These are phyloP conservation scores for Grammomys surdaster DNA, from an alignment of 2,113 vertebrate genomes.

Conservation along the genomic window DNA sequence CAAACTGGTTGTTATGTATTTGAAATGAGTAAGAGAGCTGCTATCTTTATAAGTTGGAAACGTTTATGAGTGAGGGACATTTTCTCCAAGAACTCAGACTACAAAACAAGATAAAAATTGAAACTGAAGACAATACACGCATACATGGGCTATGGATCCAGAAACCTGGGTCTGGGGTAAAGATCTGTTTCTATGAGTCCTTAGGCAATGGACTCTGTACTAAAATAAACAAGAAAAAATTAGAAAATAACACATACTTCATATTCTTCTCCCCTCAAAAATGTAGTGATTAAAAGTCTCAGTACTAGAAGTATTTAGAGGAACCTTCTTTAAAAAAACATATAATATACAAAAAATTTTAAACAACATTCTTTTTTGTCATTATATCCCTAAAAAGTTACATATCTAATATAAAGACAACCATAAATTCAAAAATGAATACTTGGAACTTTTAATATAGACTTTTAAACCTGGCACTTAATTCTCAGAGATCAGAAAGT, in stretches of 20 bases:
- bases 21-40: neutral
- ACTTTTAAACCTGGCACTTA: conserved; percentile 26
- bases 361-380: conserved; percentile 13
- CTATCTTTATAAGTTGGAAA: neutral
- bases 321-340: neutral
- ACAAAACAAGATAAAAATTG: conserved; percentile 2
- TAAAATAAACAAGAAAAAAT: neutral
- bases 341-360: neutral
- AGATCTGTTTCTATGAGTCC: neutral
- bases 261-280: conserved; percentile 28
- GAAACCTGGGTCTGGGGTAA: neutral
- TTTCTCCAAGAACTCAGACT: neutral
- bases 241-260: neutral
- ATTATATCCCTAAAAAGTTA: neutral
- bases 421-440: conserved; percentile 22
- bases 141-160: neutral
- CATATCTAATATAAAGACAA: conserved; percentile 50
- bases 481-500: conserved; percentile 40
- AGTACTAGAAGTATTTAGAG: conserved; percentile 14
- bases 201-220: neutral
- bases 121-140: neutral
- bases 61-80: neutral
- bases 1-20: neutral
- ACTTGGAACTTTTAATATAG: neutral
- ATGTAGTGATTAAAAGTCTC: neutral